Base-by-base conservation (phyloP, 2,113 vertebrate genomes). In the Periophthalmus modestus region DNA sequence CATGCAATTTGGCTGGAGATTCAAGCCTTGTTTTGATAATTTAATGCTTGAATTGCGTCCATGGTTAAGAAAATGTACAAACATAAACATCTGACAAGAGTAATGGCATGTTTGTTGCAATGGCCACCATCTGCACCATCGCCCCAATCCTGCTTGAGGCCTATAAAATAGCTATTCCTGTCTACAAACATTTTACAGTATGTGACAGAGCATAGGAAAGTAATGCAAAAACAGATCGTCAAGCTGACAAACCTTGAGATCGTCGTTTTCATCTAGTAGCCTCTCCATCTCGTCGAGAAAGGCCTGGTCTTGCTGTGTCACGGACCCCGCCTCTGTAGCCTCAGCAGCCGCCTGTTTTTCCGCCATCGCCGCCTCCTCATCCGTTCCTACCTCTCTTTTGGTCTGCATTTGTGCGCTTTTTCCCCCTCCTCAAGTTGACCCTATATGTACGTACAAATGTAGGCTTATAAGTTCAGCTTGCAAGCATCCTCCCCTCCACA, bases 221-320 rank as follows among this genome's bases (percentile, higher is more conserved):
- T 24, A 48, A 70, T 18, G n/a, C 2, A 39, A 12, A 34, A 19
- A 43, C 0, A 0, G 19, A 48, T 0, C 0, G 14, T 7, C 21
- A 48, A 23, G 19, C 39, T 11, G 61, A 43, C 93, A 91, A 89
- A 98, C 97, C 96, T 96, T 98, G 66, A 98, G 95, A 66, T 94
- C 95, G 69, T 97, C 95, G 57, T 98, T 98, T 89, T 98, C 97
- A n/a, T 97, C 95, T 48, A 95, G 88, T 81, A 98, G 92, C 63
- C 94, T 95, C 81, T 97, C 95, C 93, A 98, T 93, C 89, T 96
- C 95, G 48, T 96, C 95, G 54, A 94, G 90, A 66, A 95, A 90
- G 84, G 92, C 94, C 86, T 95, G 92, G 66, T 95, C 93, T 80
- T 92, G 94, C 89, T 92, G 94, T 87, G 90, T 89, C 89, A 88